Base-by-base conservation (phyloP, 2,797 vertebrate genomes). In the Pachyuromys duprasi region DNA sequence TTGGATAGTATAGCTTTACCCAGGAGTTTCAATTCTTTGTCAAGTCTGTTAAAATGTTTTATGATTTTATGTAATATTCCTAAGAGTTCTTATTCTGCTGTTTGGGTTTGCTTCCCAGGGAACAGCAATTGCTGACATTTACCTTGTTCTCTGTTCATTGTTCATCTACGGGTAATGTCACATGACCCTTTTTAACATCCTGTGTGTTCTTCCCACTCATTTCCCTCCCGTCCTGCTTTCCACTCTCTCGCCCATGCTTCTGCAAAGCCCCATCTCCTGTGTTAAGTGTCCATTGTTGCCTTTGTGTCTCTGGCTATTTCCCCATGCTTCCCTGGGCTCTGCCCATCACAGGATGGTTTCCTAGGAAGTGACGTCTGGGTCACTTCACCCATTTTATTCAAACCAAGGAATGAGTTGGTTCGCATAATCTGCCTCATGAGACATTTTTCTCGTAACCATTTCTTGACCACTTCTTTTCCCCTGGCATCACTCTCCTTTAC, bases 91-190 rank as follows among this genome's bases (percentile, higher is more conserved):
- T 53, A 42, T 55, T 39, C 55, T 45, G 45, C 13, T 89, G 26
- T n/a, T 96, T 93, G 62, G n/a, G 6, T 91, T 92, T 91, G 69
- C 24, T 74, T 90, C 42, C 67, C 92, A 53, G 60, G 36, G 14
- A 65, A 74, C 12, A 89, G 1, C 39, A 78, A 2, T 86, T 94
- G 81, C 31, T 45, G 81, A 20, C 22, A 2, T 49, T 57, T 93
- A 31, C 87, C 76, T 86, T 92, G 42, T 92, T 91, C 70, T 76
- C 4, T 28, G 8, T 20, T 9, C 26, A n/a, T 60, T 89, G 17
- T 55, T 39, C 22, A 28, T 5, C 45, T 55, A 36, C 63, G 24
- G 15, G 33, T 53, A 15, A 55, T 0, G 2, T 70, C 65, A 70
- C 31, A 22, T 86, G 63, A 55, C 65, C 3, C 33, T 2, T 86